Percentiles rank a stretch among this genome's conserved stretches.
Evolutionary conservation across 2,113 vertebrate genomes (phyloP).

Genomic region (Eolophus roseicapilla): DNA sequence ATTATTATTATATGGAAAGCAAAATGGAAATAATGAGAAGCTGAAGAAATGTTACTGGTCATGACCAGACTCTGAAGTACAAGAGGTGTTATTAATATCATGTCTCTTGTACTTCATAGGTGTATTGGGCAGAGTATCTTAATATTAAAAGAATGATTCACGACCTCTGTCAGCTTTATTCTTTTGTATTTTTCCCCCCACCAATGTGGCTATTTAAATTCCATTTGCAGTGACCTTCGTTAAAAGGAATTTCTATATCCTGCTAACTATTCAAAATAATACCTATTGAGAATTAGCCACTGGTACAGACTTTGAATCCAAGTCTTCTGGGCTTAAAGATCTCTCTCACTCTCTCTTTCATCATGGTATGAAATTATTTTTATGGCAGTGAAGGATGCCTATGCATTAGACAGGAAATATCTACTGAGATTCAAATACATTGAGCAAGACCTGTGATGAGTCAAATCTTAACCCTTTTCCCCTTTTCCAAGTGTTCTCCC

Average conservation of each 20-base stretch:
- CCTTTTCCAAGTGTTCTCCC: neutral
- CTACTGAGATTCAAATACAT: neutral
- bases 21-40: constrained; percentile 1
- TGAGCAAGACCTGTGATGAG: neutral
- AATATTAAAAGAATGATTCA: neutral
- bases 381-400: neutral
- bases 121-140: neutral
- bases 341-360: neutral
- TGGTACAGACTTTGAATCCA: neutral
- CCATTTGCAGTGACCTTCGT: neutral
- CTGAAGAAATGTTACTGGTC: neutral
- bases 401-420: neutral
- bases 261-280: neutral
- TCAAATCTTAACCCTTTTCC: neutral
- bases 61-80: neutral
- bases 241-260: neutral
- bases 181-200: neutral
- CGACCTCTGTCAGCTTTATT: neutral
- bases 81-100: neutral
- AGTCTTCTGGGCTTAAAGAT: neutral
- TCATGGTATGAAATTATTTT: neutral
- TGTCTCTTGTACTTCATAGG: neutral
- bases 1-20: neutral
- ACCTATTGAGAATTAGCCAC: neutral
- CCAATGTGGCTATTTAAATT: neutral